These are phyloP conservation scores for Pollenia angustigena DNA, from an alignment of 2,888 invertebrate species.

Conservation along the genomic window DNA sequence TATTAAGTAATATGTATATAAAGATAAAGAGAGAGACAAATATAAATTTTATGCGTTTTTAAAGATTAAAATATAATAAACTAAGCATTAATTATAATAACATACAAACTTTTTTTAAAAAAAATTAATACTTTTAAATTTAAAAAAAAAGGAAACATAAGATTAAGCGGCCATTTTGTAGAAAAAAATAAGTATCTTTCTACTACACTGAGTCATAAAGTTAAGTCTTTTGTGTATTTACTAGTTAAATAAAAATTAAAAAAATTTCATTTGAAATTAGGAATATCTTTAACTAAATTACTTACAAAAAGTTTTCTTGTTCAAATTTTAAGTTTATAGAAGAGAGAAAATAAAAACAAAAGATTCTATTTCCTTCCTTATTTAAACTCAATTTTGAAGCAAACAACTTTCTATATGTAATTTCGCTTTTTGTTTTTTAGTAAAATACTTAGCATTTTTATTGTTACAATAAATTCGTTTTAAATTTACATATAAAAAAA, in stretches of 20 bases:
- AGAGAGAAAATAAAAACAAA: too few relatives aligned
- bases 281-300: constrained; percentile 3
- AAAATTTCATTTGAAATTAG: background rate
- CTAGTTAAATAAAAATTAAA: background rate
- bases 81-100: constrained; percentile 2
- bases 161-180: constrained; percentile 56
- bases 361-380: background rate
- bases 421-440: constrained; percentile 1
- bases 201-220: constrained; percentile 9
- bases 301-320: too few relatives aligned
- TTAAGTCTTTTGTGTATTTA: constrained; percentile 23
- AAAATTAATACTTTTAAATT: constrained; percentile 26
- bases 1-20: background rate
- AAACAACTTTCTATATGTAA: background rate
- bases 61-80: background rate
- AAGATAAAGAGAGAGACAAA: background rate
- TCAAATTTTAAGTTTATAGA: too few relatives aligned
- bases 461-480: constrained; percentile 7
- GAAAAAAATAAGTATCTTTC: background rate
- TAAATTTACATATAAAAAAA: background rate
- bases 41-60: background rate
- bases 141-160: constrained; percentile 58
- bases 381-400: background rate
- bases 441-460: constrained; percentile 48
- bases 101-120: background rate